Conservation (phyloP, 1,140 invertebrate genomes). For the Aphaenogaster floridana region DNA sequence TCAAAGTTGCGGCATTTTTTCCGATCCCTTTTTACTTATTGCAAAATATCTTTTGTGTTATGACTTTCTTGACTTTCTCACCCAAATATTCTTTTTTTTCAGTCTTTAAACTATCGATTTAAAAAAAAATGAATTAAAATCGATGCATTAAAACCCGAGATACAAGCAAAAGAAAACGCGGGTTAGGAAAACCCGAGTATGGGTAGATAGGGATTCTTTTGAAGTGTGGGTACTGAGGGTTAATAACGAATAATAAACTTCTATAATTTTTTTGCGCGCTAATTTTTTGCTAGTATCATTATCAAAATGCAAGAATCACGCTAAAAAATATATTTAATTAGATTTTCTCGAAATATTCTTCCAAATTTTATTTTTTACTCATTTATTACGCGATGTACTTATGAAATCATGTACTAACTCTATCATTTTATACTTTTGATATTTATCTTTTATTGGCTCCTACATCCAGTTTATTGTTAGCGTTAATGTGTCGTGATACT, state of each 20-base stretch:
- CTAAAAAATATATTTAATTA: not conserved
- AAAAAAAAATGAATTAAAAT: no score
- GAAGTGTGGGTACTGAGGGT: no score
- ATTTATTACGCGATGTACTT: not conserved
- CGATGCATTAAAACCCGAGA: no score
- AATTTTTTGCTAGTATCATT: not conserved
- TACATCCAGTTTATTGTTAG: not conserved
- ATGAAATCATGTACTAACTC: not conserved
- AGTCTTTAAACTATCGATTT: no score
- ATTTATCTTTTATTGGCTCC: not conserved
- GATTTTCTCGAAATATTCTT: slow-evolving; percentile 1
- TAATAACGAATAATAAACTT: not conserved
- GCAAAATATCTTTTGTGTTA: no score
- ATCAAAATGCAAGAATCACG: not conserved
- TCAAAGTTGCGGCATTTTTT: no score
- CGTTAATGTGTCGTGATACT: not conserved
- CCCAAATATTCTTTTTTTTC: no score
- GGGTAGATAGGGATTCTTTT: no score
- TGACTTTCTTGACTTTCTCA: no score
- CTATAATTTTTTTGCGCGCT: not conserved
- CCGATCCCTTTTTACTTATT: no score
- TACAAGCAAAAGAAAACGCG: no score
- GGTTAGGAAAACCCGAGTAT: no score
- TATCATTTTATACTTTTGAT: not conserved
- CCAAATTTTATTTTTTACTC: not conserved